Percentiles rank a stretch among this genome's conserved stretches.
Conservation (phyloP, 2,888 invertebrate genomes). For the Andrena minutula region DNA sequence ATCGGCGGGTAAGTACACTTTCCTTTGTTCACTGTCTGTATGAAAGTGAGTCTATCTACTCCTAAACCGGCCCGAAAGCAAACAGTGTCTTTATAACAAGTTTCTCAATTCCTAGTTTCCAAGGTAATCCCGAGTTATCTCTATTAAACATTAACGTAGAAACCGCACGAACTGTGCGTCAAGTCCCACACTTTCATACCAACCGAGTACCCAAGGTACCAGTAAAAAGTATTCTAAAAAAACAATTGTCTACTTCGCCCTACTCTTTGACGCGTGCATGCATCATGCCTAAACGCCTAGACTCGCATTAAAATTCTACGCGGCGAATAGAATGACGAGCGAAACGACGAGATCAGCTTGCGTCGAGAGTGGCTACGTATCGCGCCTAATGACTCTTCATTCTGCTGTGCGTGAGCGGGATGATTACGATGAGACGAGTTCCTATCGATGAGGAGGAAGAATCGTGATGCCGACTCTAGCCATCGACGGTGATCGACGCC, state of each 20-base stretch:
- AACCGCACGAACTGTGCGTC: not conserved
- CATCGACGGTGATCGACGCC: not conserved
- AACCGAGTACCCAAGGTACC: not conserved
- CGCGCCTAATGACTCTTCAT: not conserved
- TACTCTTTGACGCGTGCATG: slow-evolving; percentile 54
- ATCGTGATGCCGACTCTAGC: not conserved
- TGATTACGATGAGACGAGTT: not conserved
- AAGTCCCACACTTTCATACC: not conserved
- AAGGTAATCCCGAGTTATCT: not conserved
- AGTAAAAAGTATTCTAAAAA: slow-evolving; percentile 3
- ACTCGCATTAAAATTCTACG: slow-evolving; percentile 59
- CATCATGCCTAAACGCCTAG: slow-evolving; percentile 65
- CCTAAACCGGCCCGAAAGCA: too few relatives aligned
- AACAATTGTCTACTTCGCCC: slow-evolving; percentile 44
- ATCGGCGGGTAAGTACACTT: not conserved
- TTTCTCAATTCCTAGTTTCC: not conserved
- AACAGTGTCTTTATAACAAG: not conserved
- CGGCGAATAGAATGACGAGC: slow-evolving; percentile 52
- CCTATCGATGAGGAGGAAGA: not conserved
- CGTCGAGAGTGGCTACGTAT: not conserved
- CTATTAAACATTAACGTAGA: not conserved
- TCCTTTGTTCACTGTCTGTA: not conserved
- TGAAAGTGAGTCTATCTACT: not conserved
- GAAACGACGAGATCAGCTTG: slow-evolving; percentile 36
- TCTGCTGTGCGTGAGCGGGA: not conserved